A percentile compares a stretch with the other conserved stretches of the same genome.
Evolutionary conservation across 2,888 invertebrate genomes (phyloP).

Genomic region (Bellardia bayeri): DNA sequence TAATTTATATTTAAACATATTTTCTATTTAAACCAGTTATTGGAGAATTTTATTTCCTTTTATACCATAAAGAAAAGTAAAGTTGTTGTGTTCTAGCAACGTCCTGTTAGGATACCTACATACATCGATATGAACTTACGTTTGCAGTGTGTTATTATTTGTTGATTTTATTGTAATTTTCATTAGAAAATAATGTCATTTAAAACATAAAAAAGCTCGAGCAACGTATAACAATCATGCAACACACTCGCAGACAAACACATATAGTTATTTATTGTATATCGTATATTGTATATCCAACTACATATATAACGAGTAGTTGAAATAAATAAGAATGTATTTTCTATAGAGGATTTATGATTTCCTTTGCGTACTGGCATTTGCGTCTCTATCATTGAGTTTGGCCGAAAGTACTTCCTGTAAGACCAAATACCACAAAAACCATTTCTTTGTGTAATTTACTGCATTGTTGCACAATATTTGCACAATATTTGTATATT

Average conservation of each 20-base stretch:
- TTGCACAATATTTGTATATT: constrained; percentile 12
- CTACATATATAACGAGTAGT: neutral
- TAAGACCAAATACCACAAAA: constrained; percentile 58
- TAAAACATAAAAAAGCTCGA: neutral
- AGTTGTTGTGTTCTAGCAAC: neutral
- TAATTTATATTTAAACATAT: constrained; percentile 28
- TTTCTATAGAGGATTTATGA: constrained; percentile 32
- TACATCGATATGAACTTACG: neutral
- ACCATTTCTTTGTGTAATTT: constrained; percentile 66
- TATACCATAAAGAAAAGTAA: neutral
- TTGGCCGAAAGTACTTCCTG: constrained; percentile 54
- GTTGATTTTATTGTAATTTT: constrained; percentile 32
- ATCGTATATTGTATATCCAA: too few relatives aligned
- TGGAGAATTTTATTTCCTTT: constrained; percentile 7
- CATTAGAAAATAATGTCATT: constrained; percentile 29
- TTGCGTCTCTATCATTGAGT: constrained; percentile 44
- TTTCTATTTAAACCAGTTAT: constrained; percentile 3
- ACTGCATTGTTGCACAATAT: constrained; percentile 67
- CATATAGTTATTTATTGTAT: too few relatives aligned
- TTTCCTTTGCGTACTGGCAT: constrained; percentile 21
- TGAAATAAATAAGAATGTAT: neutral
- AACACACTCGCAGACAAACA: neutral
- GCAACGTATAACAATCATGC: neutral
- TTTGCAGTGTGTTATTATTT: constrained; percentile 7
- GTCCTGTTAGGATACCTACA: too few relatives aligned